These are phyloP conservation scores for Sisor rabdophorus DNA, from an alignment of 2,113 vertebrate genomes.

Conservation along the genomic window DNA sequence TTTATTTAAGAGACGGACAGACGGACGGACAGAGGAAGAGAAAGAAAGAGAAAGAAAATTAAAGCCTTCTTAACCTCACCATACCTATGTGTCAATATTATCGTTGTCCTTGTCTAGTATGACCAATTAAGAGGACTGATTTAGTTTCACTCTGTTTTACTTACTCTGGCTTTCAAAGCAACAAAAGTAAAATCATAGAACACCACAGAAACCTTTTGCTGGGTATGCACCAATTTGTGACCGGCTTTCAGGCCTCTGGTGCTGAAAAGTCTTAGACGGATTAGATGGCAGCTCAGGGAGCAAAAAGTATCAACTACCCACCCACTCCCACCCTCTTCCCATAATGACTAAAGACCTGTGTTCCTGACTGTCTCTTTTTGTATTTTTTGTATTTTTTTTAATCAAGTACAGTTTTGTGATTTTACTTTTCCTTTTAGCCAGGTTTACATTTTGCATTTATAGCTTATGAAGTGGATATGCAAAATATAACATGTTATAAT, in stretches of 20 bases:
- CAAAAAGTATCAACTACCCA: slow-evolving; percentile 59
- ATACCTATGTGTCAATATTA: not conserved
- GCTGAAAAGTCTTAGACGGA: slow-evolving; percentile 39
- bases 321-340: too few species aligned
- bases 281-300: slow-evolving; percentile 45
- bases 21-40: too few species aligned
- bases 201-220: slow-evolving; percentile 21
- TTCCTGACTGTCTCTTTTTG: slow-evolving; percentile 28
- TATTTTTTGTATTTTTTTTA: not conserved
- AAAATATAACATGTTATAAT: not conserved
- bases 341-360: slow-evolving; percentile 53
- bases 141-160: slow-evolving; percentile 2
- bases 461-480: slow-evolving; percentile 2
- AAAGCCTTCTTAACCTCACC: not conserved
- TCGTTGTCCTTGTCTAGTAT: not conserved
- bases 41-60: not conserved
- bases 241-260: slow-evolving; percentile 38
- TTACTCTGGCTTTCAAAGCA: slow-evolving; percentile 6
- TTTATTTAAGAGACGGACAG: too few species aligned
- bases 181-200: slow-evolving; percentile 23
- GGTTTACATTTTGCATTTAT: not conserved
- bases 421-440: not conserved
- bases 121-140: not conserved
- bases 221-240: slow-evolving; percentile 27
- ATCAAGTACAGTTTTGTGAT: not conserved